Percentiles rank a stretch among this genome's conserved stretches.
Conservation (phyloP, 2,888 invertebrate species). For the Plebejus anna region DNA sequence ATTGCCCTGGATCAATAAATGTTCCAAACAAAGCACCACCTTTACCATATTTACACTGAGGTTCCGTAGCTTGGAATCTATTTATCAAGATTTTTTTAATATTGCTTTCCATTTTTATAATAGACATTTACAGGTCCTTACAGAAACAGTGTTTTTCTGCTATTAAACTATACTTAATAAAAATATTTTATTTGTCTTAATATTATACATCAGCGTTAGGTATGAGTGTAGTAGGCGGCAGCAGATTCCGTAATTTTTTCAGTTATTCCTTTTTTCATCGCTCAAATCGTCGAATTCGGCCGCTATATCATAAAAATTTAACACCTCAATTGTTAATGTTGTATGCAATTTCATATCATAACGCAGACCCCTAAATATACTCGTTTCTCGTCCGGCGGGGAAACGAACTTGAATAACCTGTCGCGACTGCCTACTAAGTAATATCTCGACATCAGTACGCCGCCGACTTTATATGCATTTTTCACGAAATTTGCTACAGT, state of each 20-base stretch:
- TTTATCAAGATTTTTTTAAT: too few species aligned
- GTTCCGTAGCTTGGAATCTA: slow-evolving; percentile 4
- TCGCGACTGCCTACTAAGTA: slow-evolving; percentile 51
- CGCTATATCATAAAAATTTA: not conserved
- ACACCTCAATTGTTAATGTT: not conserved
- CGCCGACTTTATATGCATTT: slow-evolving; percentile 35
- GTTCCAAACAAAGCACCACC: slow-evolving; percentile 16
- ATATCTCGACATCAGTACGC: slow-evolving; percentile 45
- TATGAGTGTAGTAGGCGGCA: not conserved
- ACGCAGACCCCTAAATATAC: slow-evolving; percentile 47
- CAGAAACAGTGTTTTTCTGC: too few species aligned
- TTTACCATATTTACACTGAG: not conserved
- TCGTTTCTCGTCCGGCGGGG: slow-evolving; percentile 54
- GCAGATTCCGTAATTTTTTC: not conserved
- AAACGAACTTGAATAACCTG: slow-evolving; percentile 60
- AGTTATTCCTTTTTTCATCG: not conserved
- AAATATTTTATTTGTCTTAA: too few species aligned
- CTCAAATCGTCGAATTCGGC: not conserved
- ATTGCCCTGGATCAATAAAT: slow-evolving; percentile 34
- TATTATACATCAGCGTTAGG: too few species aligned
- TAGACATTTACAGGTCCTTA: too few species aligned
- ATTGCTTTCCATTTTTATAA: too few species aligned
- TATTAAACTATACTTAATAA: too few species aligned
- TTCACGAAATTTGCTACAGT: slow-evolving; percentile 40
- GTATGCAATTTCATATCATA: slow-evolving; percentile 33